phyloP scores from a whole-genome alignment of 1,140 invertebrate genomes.

The Brachionus sp. region DNA sequence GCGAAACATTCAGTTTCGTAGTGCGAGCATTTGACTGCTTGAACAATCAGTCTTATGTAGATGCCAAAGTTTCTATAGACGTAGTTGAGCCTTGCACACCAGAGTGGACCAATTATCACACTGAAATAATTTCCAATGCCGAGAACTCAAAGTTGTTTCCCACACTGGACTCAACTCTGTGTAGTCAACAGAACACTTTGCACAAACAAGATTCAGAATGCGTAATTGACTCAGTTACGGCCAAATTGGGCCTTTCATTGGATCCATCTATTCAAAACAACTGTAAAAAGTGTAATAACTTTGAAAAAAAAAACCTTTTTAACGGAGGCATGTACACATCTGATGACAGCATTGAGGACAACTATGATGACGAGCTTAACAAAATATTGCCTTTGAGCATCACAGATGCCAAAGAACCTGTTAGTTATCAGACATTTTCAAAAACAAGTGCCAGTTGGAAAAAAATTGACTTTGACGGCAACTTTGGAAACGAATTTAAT shows the following conservation, averaged over 20 bases:
- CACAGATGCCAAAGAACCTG: not conserved
- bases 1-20: not conserved
- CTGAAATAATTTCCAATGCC: not conserved
- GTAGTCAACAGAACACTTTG: not conserved
- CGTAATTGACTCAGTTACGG: not conserved
- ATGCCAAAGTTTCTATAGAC: not conserved
- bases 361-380: not conserved
- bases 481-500: slow-evolving; percentile 19
- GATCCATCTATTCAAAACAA: not conserved
- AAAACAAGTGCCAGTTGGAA: not conserved
- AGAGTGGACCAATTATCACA: slow-evolving; percentile 23
- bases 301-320: not conserved
- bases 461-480: slow-evolving; percentile 27
- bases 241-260: not conserved
- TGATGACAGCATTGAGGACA: slow-evolving; percentile 6
- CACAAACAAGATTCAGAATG: not conserved
- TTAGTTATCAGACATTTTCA: not conserved
- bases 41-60: not conserved
- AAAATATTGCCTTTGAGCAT: not conserved
- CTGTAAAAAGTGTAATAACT: not conserved
- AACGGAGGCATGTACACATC: not conserved
- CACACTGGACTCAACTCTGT: not conserved
- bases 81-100: slow-evolving; percentile 1
- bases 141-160: not conserved
- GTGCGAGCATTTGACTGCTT: slow-evolving; percentile 21